Conservation (phyloP, 2,888 invertebrate species). For the Dastarcus helophoroides region DNA sequence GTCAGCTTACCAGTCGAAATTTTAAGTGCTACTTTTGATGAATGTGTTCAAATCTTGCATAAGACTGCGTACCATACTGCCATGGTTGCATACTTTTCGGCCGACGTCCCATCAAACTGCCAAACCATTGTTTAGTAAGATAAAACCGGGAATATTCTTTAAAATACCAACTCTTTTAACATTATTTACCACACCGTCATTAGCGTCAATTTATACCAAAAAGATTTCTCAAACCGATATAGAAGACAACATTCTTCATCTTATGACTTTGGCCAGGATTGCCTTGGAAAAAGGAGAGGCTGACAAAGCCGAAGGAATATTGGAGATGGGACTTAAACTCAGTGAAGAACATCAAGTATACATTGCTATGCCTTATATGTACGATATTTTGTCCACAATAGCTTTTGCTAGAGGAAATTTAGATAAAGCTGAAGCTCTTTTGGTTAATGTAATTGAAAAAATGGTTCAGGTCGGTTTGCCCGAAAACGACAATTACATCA, state of each 20-base stretch:
- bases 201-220: no score
- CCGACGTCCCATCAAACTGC: no score
- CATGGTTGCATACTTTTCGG: no score
- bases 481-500: slow-evolving; percentile 33
- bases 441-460: slow-evolving; percentile 35
- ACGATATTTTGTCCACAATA: slow-evolving; percentile 37
- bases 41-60: no score
- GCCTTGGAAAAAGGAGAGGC: slow-evolving; percentile 32
- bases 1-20: no score
- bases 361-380: slow-evolving; percentile 33
- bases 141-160: no score
- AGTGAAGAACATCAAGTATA: slow-evolving; percentile 33
- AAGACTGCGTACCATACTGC: no score
- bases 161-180: background rate
- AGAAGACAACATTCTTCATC: slow-evolving; percentile 33
- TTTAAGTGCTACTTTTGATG: no score
- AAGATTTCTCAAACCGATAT: slow-evolving; percentile 25
- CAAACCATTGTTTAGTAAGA: no score
- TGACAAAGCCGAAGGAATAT: slow-evolving; percentile 32
- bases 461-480: slow-evolving; percentile 30
- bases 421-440: slow-evolving; percentile 32
- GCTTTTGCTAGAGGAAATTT: slow-evolving; percentile 34
- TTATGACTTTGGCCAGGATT: slow-evolving; percentile 30
- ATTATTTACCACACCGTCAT: no score
- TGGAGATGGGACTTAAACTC: slow-evolving; percentile 34